phyloP scores from a whole-genome alignment of 2,888 invertebrate species.

The Caradrina kadenii region DNA sequence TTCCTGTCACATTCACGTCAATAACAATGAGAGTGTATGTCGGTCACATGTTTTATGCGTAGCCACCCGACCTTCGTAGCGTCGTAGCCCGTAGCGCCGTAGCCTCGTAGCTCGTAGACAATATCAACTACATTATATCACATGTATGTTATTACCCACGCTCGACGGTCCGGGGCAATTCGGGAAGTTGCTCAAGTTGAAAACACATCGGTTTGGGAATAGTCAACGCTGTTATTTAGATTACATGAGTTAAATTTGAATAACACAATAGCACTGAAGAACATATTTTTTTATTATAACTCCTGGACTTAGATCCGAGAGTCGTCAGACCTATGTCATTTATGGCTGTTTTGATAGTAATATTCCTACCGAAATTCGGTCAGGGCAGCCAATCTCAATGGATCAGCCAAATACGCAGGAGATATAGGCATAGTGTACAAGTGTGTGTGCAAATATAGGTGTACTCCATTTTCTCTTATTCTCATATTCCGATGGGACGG shows the following conservation, averaged over 20 bases:
- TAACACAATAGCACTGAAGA: not conserved
- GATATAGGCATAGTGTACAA: too few relatives aligned
- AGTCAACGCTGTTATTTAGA: not conserved
- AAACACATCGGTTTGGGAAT: not conserved
- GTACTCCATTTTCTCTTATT: too few relatives aligned
- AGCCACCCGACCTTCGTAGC: slow-evolving; percentile 22
- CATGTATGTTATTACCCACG: not conserved
- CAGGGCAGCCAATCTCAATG: too few relatives aligned
- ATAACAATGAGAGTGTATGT: slow-evolving; percentile 18
- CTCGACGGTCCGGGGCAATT: not conserved
- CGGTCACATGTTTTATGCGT: slow-evolving; percentile 25
- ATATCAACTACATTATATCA: slow-evolving; percentile 3
- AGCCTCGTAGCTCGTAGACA: slow-evolving; percentile 20
- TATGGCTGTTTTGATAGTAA: too few relatives aligned
- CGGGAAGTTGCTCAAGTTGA: slow-evolving; percentile 1
- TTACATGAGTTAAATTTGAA: too few relatives aligned
- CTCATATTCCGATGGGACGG: too few relatives aligned
- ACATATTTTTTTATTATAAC: not conserved
- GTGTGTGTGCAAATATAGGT: too few relatives aligned
- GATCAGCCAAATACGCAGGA: too few relatives aligned
- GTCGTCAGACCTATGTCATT: too few relatives aligned
- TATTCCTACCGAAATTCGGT: too few relatives aligned
- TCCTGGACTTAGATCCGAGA: too few relatives aligned
- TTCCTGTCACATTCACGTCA: not conserved
- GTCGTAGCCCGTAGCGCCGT: slow-evolving; percentile 10